A percentile compares a stretch with the other conserved stretches of the same genome.
Evolutionary conservation across 2,113 vertebrate species (phyloP).

Genomic region (Chaetodon auriga): DNA sequence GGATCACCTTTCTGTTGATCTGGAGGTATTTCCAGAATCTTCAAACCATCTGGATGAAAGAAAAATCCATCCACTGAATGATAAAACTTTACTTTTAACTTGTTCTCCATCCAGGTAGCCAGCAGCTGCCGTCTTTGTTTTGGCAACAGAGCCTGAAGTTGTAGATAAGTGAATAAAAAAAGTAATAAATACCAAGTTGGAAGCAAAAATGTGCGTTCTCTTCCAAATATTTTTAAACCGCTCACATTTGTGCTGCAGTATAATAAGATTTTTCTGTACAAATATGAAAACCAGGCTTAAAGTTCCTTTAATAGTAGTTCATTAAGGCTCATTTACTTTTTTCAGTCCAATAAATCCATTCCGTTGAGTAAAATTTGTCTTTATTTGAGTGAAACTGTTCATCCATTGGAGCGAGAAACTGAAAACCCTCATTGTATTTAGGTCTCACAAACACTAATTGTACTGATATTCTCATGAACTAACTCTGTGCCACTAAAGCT

Average conservation of each 20-base stretch:
- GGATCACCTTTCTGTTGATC: neutral
- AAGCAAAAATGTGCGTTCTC: neutral
- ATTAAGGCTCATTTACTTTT: neutral
- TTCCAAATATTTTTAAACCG: neutral
- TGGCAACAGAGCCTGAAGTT: neutral
- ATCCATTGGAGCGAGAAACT: neutral
- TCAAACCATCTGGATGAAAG: neutral
- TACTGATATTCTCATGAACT: slow-evolving; percentile 24
- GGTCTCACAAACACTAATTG: slow-evolving; percentile 41
- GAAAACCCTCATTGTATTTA: slow-evolving; percentile 29
- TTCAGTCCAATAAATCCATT: neutral
- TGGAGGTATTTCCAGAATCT: neutral
- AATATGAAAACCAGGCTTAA: neutral
- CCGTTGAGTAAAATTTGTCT: neutral
- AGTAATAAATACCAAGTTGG: too few species aligned
- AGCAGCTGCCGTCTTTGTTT: neutral
- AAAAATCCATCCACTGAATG: neutral
- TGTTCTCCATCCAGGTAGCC: neutral
- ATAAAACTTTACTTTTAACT: neutral
- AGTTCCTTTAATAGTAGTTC: neutral
- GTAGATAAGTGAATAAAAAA: neutral
- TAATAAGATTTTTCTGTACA: too few species aligned
- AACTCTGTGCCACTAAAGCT: neutral
- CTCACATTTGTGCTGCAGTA: too few species aligned
- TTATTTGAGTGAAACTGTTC: slow-evolving; percentile 6